Percentiles rank a stretch among this genome's conserved stretches.
Evolutionary conservation across 1,140 invertebrate genomes (phyloP).

Genomic region (Macrocentrus cingulum): DNA sequence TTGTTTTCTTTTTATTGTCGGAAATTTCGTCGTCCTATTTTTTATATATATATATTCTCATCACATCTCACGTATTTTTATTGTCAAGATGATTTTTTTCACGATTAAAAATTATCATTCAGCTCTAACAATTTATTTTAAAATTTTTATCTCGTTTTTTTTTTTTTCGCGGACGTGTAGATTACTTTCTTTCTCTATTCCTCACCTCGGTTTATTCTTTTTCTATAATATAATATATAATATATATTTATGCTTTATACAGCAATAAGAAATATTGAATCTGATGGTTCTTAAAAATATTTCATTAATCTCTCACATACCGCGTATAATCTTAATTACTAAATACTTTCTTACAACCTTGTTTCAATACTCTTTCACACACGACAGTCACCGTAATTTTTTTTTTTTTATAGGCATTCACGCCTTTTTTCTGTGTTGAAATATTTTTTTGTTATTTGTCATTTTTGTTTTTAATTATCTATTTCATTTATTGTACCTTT

Average conservation of each 20-base stretch:
- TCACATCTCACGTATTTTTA: conserved; percentile 12
- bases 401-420: not conserved
- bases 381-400: conserved; percentile 30
- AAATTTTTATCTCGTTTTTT: not conserved
- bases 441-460: conserved; percentile 20
- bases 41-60: too few relatives aligned
- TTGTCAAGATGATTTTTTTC: conserved; percentile 18
- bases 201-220: conserved; percentile 5
- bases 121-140: not conserved
- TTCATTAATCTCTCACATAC: conserved; percentile 46
- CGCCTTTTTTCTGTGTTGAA: conserved; percentile 24
- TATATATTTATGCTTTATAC: conserved; percentile 36
- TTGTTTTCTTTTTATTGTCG: conserved; percentile 39
- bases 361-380: conserved; percentile 37
- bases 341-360: conserved; percentile 59
- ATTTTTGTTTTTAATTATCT: not conserved
- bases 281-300: conserved; percentile 57
- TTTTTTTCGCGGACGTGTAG: conserved; percentile 22
- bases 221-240: conserved; percentile 26
- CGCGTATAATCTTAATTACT: conserved; percentile 47
- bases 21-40: too few relatives aligned
- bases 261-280: conserved; percentile 54
- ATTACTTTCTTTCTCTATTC: conserved; percentile 3
- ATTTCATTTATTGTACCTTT: not conserved
- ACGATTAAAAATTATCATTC: conserved; percentile 1